These are phyloP conservation scores for Drosophila guanche DNA, from an alignment of 1,140 invertebrate genomes.

Conservation along the genomic window DNA sequence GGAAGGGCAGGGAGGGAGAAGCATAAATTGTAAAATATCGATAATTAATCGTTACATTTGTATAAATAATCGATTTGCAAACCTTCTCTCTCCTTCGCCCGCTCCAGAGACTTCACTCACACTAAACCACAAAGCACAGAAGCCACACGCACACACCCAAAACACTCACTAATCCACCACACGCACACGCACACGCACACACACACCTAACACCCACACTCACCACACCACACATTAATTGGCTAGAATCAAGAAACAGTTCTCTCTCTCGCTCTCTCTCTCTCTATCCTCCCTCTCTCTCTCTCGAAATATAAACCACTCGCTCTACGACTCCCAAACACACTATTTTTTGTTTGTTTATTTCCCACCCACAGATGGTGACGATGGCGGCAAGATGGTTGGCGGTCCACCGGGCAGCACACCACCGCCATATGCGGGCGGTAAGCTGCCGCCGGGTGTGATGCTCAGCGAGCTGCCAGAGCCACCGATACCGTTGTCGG, in stretches of 20 bases:
- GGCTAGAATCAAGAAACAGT: constrained; percentile 40
- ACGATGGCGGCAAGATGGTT: constrained; percentile 83
- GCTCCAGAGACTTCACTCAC: constrained; percentile 12
- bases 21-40: no score
- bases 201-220: constrained; percentile 21
- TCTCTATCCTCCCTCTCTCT: constrained; percentile 23
- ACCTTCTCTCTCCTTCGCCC: constrained; percentile 13
- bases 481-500: constrained; percentile 94
- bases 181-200: constrained; percentile 28
- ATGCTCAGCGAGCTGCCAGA: constrained; percentile 94
- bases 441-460: constrained; percentile 83
- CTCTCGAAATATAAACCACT: constrained; percentile 2
- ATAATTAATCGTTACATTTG: no score
- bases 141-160: constrained; percentile 22
- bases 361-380: constrained; percentile 83
- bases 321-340: constrained; percentile 16
- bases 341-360: constrained; percentile 13
- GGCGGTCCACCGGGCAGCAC: constrained; percentile 85
- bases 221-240: constrained; percentile 31
- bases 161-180: constrained; percentile 21
- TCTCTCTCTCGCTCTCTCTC: constrained; percentile 26
- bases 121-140: constrained; percentile 9
- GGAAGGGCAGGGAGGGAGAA: not conserved
- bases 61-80: not conserved
- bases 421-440: constrained; percentile 84